Base-by-base conservation (phyloP, 2,113 vertebrate genomes). In the Hippocampus abdominalis region DNA sequence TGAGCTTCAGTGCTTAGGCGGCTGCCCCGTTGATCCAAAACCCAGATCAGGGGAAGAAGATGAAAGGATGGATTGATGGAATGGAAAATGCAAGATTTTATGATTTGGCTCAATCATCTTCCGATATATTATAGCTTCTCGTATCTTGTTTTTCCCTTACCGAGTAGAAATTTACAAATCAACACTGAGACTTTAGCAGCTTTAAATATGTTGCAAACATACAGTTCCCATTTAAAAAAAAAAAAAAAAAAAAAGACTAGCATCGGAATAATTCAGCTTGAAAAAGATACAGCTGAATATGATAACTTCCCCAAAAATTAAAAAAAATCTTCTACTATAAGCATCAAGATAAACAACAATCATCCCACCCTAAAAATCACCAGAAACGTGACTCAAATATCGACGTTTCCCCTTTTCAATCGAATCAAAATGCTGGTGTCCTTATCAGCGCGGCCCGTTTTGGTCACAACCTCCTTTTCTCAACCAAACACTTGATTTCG, bases 241-340 rank as follows among this genome's bases (percentile, higher is more conserved):
- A 48, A 65, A 29, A 29, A 32, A 32, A 32, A 32, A 6, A 36
- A 36, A 36, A 36, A 36, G 32, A 36, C 32, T 36, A 36, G 32
- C 64, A 65, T 63, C 70, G 57, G 68, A 53, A 64, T 64, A 79
- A 74, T 57, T 77, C 67, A 3, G 64, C 62, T 60, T 77, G 18
- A 49, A 73, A 75, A 79, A 54, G 66, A 85, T 74, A 78, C 68
- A 79, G 70, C 53, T 66, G 32, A 71, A 74, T 69, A 66, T 76
- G 72, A 59, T 57, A 20, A 59, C 48, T 78, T 78, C 67, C 68
- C 73, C 76, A 69, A 73, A 74, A 68, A 70, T n/a, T 72, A 71
- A 68, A 74, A 70, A 70, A 74, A 73, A 57, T 72, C 57, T 69
- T 73, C 60, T 3, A 59, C 16, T 23, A 60, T 69, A 67, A 51